phyloP scores from a whole-genome alignment of 2,113 vertebrate genomes.

The Thomomys bottae region DNA sequence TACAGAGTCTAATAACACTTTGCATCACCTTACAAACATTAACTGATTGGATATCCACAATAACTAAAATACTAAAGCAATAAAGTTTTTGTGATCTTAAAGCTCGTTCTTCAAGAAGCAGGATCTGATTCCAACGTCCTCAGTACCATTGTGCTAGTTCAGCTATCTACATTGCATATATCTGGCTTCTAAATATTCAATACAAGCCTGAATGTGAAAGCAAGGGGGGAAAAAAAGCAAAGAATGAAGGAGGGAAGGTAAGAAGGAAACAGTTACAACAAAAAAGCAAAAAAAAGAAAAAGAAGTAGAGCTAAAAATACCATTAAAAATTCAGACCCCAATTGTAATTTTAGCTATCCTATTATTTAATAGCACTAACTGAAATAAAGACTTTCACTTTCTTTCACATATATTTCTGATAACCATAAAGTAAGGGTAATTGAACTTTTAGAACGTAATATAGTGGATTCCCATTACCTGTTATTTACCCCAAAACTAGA shows the following conservation, averaged over 20 bases:
- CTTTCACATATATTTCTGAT: background rate
- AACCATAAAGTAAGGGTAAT: background rate
- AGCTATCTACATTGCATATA: too few species aligned
- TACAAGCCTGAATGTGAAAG: background rate
- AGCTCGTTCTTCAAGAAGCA: background rate
- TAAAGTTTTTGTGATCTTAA: background rate
- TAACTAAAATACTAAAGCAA: background rate
- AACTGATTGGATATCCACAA: background rate
- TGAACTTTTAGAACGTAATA: background rate
- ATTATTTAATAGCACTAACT: background rate
- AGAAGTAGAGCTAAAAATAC: background rate
- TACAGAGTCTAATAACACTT: background rate
- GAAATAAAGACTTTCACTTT: background rate
- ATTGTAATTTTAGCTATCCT: background rate
- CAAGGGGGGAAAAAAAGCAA: background rate
- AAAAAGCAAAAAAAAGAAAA: background rate
- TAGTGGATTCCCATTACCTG: background rate
- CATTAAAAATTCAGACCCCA: background rate
- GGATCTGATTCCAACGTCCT: background rate
- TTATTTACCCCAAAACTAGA: background rate
- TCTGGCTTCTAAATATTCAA: background rate
- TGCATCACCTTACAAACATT: background rate
- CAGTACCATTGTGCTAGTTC: accelerated
- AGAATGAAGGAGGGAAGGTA: background rate
- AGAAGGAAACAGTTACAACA: background rate